Evolutionary conservation across 1,140 invertebrate species (phyloP).

Genomic region (Chironomus striatipennis): DNA sequence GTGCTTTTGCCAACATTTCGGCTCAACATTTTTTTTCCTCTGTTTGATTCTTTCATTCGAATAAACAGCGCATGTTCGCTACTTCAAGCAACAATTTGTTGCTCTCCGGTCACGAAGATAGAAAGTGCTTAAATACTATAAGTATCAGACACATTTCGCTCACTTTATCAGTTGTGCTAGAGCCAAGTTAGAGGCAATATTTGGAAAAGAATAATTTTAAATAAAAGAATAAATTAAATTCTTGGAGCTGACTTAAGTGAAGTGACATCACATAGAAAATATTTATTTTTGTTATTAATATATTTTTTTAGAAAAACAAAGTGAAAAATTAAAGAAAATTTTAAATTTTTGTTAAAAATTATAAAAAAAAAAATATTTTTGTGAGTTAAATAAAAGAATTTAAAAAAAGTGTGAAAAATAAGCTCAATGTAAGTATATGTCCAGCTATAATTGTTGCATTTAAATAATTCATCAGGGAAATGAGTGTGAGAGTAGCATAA

Average conservation of each 20-base stretch:
- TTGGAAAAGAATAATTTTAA: background rate
- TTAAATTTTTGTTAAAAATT: background rate
- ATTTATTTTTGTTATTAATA: background rate
- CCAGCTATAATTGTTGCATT: background rate
- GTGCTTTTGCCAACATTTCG: background rate
- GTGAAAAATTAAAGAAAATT: background rate
- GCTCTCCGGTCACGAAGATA: slow-evolving; percentile 4
- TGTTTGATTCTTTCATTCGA: background rate
- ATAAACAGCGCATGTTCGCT: background rate
- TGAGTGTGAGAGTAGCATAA: background rate
- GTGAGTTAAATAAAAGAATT: background rate
- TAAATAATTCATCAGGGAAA: no score
- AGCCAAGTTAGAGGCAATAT: slow-evolving; percentile 7
- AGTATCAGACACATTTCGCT: slow-evolving; percentile 11
- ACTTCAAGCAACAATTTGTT: slow-evolving; percentile 2
- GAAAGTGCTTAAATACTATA: slow-evolving; percentile 8
- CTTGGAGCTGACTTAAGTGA: background rate
- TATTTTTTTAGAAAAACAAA: background rate
- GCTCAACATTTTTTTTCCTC: background rate
- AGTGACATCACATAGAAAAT: no score
- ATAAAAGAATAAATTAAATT: background rate
- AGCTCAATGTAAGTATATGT: background rate
- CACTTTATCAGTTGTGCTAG: background rate
- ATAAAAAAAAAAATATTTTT: background rate
- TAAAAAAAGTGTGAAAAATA: background rate